phyloP scores from a whole-genome alignment of 1,140 invertebrate genomes.

The Nephila pilipes region DNA sequence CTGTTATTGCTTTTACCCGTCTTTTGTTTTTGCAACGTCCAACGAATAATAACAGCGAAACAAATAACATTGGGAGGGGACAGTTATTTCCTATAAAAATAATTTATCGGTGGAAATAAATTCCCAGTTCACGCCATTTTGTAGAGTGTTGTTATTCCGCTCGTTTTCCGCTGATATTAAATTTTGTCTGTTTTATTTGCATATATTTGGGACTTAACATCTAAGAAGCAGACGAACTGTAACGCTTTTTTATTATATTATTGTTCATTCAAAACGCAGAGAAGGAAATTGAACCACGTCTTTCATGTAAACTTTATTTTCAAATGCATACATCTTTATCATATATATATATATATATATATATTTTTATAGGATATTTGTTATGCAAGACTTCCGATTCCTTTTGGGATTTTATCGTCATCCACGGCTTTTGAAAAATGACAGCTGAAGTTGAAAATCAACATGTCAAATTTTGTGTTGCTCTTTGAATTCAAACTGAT shows the following conservation, averaged over 20 bases:
- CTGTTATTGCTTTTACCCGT: slow-evolving; percentile 8
- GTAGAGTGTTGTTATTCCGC: slow-evolving; percentile 53
- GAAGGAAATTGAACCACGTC: slow-evolving; percentile 30
- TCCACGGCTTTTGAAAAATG: no score
- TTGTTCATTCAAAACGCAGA: neutral
- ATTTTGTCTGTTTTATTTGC: slow-evolving; percentile 65
- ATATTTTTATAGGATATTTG: no score
- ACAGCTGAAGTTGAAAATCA: no score
- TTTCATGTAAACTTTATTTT: slow-evolving; percentile 49
- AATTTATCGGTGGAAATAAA: slow-evolving; percentile 67
- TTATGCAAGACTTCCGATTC: no score
- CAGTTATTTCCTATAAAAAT: slow-evolving; percentile 69
- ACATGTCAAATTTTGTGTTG: no score
- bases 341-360: neutral
- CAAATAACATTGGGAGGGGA: slow-evolving; percentile 49
- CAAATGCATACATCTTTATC: neutral
- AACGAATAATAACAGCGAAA: slow-evolving; percentile 47
- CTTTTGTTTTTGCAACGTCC: slow-evolving; percentile 59
- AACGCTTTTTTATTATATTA: slow-evolving; percentile 4
- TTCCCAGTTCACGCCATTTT: slow-evolving; percentile 8
- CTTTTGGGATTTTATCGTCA: no score
- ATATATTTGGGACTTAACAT: slow-evolving; percentile 41
- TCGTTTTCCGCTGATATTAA: slow-evolving; percentile 61
- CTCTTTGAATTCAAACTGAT: no score
- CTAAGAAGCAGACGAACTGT: neutral